Conservation (phyloP, 2,888 invertebrate genomes). For the Homarus gammarus region DNA sequence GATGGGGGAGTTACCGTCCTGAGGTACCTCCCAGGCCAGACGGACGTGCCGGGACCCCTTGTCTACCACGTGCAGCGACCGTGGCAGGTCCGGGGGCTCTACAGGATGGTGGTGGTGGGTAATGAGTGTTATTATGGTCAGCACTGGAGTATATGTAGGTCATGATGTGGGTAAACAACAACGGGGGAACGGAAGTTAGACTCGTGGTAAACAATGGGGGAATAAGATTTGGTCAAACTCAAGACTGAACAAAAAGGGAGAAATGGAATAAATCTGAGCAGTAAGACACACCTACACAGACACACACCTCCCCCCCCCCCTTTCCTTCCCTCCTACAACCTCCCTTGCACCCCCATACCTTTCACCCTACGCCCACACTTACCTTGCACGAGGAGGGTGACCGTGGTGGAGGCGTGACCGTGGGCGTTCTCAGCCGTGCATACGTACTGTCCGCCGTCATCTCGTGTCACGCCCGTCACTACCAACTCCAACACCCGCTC, state of each 20-base stretch:
- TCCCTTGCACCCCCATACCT: too few species aligned
- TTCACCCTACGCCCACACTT: too few species aligned
- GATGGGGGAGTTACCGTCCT: constrained; percentile 78
- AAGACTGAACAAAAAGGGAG: too few species aligned
- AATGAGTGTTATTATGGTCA: background rate
- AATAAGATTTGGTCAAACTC: too few species aligned
- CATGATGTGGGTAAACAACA: background rate
- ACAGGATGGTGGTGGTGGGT: background rate
- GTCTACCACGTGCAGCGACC: constrained; percentile 62
- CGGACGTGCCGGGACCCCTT: constrained; percentile 62
- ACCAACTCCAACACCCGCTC: constrained; percentile 54
- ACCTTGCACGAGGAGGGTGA: constrained; percentile 15
- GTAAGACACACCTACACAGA: too few species aligned
- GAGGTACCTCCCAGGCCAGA: constrained; percentile 62
- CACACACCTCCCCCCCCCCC: too few species aligned
- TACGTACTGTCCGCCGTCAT: constrained; percentile 56
- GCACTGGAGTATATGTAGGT: constrained; percentile 8
- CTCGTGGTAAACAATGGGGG: background rate
- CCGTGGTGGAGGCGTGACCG: constrained; percentile 63
- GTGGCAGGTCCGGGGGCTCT: constrained; percentile 69
- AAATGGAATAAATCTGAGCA: too few species aligned
- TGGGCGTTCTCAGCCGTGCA: constrained; percentile 68
- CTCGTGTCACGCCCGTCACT: constrained; percentile 49
- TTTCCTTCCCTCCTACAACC: too few species aligned
- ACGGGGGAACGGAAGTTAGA: background rate